These are phyloP conservation scores for Apamea sordens DNA, from an alignment of 2,888 invertebrate genomes.

Conservation along the genomic window DNA sequence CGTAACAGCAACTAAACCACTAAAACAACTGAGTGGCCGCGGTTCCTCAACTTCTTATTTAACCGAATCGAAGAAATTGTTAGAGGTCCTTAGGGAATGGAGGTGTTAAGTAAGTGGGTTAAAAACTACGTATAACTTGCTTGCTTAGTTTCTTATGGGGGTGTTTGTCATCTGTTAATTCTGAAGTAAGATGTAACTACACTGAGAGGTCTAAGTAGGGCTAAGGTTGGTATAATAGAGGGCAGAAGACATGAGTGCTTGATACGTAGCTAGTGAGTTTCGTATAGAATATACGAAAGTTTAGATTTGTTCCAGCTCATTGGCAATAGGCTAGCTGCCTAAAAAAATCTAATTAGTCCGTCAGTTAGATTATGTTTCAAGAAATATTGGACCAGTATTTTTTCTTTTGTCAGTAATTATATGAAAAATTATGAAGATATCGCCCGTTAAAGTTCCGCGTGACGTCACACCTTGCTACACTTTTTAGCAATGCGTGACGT, in stretches of 20 bases:
- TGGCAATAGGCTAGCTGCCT: no score
- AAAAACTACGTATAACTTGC: slow-evolving; percentile 16
- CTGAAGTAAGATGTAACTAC: not conserved
- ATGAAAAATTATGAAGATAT: no score
- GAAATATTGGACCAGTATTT: no score
- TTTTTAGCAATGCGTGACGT: no score
- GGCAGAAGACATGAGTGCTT: not conserved
- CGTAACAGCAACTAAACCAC: slow-evolving; percentile 52
- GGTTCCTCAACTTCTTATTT: slow-evolving; percentile 56
- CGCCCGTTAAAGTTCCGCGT: no score
- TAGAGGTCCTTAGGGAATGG: slow-evolving; percentile 17
- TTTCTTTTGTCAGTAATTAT: no score
- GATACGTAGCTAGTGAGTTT: no score
- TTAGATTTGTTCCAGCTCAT: not conserved
- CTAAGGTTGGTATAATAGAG: not conserved
- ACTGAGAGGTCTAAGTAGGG: not conserved
- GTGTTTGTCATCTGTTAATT: not conserved
- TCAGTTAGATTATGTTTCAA: no score
- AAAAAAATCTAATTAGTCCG: no score
- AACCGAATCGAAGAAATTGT: slow-evolving; percentile 54
- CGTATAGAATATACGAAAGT: not conserved
- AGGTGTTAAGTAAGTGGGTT: slow-evolving; percentile 31
- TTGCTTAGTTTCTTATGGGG: slow-evolving; percentile 2
- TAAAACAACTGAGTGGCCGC: slow-evolving; percentile 47
- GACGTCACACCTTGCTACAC: no score